phyloP scores from a whole-genome alignment of 2,113 vertebrate genomes.

The Pomatostomus ruficeps region DNA sequence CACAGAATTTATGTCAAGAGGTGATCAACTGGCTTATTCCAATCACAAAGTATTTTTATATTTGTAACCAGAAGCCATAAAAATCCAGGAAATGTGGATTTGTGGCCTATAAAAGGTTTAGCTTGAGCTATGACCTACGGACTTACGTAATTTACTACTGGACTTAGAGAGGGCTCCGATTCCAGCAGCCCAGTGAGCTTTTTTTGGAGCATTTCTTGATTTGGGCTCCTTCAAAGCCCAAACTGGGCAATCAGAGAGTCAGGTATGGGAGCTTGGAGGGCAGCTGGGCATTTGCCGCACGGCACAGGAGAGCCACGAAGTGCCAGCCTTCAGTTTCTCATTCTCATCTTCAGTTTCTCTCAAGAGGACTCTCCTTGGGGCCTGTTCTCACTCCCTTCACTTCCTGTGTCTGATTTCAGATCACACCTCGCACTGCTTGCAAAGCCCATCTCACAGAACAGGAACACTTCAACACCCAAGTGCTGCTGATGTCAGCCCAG shows the following conservation, averaged over 20 bases:
- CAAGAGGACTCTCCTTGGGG: background rate
- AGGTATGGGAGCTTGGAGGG: background rate
- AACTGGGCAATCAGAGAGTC: background rate
- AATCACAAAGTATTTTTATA: background rate
- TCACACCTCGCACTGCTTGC: background rate
- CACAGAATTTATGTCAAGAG: background rate
- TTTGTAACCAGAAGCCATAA: slow-evolving; percentile 46
- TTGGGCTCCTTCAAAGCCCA: background rate
- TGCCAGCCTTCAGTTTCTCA: background rate
- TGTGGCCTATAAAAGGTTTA: slow-evolving; percentile 54
- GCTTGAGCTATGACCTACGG: slow-evolving; percentile 25
- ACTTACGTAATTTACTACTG: slow-evolving; percentile 39
- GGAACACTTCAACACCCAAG: background rate
- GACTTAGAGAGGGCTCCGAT: slow-evolving; percentile 21
- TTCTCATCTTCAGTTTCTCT: no score
- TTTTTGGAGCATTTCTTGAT: slow-evolving; percentile 1
- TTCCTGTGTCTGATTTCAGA: background rate
- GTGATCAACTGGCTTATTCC: background rate
- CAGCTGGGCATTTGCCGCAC: rapidly evolving
- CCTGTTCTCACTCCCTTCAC: background rate
- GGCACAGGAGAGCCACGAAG: background rate
- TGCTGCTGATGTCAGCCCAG: background rate
- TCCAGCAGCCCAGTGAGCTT: background rate
- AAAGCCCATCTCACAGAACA: background rate
- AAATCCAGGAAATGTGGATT: slow-evolving; percentile 64